phyloP scores from a whole-genome alignment of 2,888 invertebrate genomes.

The Pachliopta kotzebuea region DNA sequence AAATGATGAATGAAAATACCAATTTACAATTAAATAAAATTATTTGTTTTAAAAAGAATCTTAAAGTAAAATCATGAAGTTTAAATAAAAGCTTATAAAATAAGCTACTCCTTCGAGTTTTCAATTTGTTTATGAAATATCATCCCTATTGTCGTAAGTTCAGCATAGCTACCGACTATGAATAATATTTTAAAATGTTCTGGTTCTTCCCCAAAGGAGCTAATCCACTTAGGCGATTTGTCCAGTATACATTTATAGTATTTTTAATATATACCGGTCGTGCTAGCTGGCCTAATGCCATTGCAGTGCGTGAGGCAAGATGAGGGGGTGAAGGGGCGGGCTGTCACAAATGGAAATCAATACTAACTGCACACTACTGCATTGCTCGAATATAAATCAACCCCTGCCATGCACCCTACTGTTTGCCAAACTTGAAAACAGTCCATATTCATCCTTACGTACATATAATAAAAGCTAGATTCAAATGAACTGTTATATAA shows the following conservation, averaged over 20 bases:
- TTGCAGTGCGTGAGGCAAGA: slow-evolving; percentile 73
- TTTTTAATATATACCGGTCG: slow-evolving; percentile 30
- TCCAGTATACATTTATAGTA: neutral
- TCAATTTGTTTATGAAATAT: no score
- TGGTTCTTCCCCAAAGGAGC: neutral
- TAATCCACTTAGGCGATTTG: neutral
- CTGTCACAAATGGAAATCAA: slow-evolving; percentile 76
- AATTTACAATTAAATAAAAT: no score
- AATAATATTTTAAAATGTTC: neutral
- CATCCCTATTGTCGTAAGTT: no score
- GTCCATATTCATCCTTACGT: slow-evolving; percentile 42
- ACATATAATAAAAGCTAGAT: slow-evolving; percentile 33
- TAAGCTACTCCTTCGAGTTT: no score
- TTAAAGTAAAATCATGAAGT: no score
- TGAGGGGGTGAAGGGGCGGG: slow-evolving; percentile 49
- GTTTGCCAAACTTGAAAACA: slow-evolving; percentile 60
- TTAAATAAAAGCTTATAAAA: no score
- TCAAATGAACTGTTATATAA: slow-evolving; percentile 36
- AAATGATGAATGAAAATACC: no score
- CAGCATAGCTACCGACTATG: neutral
- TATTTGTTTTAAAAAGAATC: no score
- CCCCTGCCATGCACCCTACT: slow-evolving; percentile 61
- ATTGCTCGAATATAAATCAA: slow-evolving; percentile 80
- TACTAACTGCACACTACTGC: slow-evolving; percentile 81
- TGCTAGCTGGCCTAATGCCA: slow-evolving; percentile 69